phyloP scores from a whole-genome alignment of 2,888 invertebrate species.

The Gerris lacustris region DNA sequence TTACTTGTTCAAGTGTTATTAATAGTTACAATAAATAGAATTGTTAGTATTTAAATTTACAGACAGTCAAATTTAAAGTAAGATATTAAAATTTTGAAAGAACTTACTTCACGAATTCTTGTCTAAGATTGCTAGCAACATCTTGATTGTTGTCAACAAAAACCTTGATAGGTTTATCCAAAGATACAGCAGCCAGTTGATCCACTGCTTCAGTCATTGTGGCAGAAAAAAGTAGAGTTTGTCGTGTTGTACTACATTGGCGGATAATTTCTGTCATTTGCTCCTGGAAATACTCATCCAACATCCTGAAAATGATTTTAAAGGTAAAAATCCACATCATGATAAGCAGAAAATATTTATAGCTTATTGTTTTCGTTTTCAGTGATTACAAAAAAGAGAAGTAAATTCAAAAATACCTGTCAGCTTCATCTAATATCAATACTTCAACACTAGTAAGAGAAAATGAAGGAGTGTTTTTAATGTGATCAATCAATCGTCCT shows the following conservation, averaged over 20 bases:
- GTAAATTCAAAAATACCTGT: slow-evolving; percentile 39
- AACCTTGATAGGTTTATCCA: slow-evolving; percentile 82
- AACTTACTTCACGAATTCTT: slow-evolving; percentile 57
- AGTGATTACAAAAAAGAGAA: slow-evolving; percentile 20
- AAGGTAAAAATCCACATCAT: neutral
- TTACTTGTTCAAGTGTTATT: neutral
- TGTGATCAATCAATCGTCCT: slow-evolving; percentile 92
- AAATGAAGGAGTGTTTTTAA: slow-evolving; percentile 89
- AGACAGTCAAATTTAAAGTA: neutral
- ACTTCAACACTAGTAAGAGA: slow-evolving; percentile 82
- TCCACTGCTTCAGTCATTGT: slow-evolving; percentile 98
- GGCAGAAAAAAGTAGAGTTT: slow-evolving; percentile 95
- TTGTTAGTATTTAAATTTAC: neutral
- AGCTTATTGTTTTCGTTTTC: neutral
- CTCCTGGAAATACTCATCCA: slow-evolving; percentile 96
- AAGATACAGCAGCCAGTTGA: slow-evolving; percentile 83
- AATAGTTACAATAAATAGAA: neutral
- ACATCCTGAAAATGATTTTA: slow-evolving; percentile 52
- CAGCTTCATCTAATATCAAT: slow-evolving; percentile 52
- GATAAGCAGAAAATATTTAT: neutral
- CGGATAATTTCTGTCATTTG: slow-evolving; percentile 97
- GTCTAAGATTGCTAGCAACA: slow-evolving; percentile 86
- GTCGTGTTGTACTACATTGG: slow-evolving; percentile 78
- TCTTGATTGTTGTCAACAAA: slow-evolving; percentile 94
- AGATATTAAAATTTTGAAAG: too few species aligned